Evolutionary conservation across 2,113 vertebrate genomes (phyloP).

Genomic region (Danionella cerebrum): DNA sequence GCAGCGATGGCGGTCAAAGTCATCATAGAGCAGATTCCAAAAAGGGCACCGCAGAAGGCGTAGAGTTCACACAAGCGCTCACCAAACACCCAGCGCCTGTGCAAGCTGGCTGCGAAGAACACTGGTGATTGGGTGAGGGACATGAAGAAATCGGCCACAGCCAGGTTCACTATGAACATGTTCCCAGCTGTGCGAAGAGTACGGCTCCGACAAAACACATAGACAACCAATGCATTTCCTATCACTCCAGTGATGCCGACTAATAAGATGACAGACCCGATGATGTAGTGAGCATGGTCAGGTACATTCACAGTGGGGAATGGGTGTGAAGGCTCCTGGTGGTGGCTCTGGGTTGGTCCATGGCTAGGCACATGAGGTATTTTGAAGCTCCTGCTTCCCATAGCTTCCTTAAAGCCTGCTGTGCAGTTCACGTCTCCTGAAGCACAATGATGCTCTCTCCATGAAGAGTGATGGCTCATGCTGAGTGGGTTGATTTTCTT

Average conservation of each 20-base stretch:
- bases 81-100: conserved; percentile 77
- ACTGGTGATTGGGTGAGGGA: conserved; percentile 74
- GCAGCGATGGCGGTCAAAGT: conserved; percentile 73
- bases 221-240: conserved; percentile 46
- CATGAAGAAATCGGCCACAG: conserved; percentile 49
- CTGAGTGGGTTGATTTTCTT: background rate
- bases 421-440: conserved; percentile 35
- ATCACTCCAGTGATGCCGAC: conserved; percentile 45
- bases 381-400: conserved; percentile 10
- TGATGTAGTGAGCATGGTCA: conserved; percentile 46
- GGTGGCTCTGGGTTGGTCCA: background rate
- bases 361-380: conserved; percentile 10
- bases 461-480: conserved; percentile 21
- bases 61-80: conserved; percentile 76
- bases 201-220: conserved; percentile 54
- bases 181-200: conserved; percentile 69
- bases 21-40: conserved; percentile 81
- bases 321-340: background rate
- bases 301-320: conserved; percentile 45
- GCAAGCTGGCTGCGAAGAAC: conserved; percentile 72
- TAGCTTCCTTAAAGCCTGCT: background rate
- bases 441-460: conserved; percentile 23
- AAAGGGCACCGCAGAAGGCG: conserved; percentile 77
- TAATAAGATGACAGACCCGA: conserved; percentile 42
- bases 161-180: conserved; percentile 73